Evolutionary conservation across 2,113 vertebrate genomes (phyloP).

Genomic region (Alouatta palliata): DNA sequence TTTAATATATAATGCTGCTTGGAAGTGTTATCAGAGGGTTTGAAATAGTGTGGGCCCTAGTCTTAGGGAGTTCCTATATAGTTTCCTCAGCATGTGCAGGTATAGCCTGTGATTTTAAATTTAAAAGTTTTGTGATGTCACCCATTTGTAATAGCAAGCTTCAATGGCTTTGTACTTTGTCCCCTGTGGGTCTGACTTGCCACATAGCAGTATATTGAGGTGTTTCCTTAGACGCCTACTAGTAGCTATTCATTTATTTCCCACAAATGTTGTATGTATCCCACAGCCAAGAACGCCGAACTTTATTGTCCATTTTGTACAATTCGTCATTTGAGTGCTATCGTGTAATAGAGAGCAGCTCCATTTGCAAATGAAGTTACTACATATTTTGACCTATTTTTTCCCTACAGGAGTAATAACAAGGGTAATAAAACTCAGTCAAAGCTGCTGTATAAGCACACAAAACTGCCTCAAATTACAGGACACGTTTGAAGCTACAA

Average conservation of each 20-base stretch:
- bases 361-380: conserved; percentile 63
- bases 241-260: conserved; percentile 50
- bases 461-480: conserved; percentile 51
- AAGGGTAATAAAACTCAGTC: conserved; percentile 59
- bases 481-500: conserved; percentile 38
- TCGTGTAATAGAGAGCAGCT: not conserved
- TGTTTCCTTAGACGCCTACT: not conserved
- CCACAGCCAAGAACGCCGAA: not conserved
- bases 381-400: conserved; percentile 53
- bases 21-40: not conserved
- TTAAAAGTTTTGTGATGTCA: conserved; percentile 40
- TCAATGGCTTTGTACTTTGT: conserved; percentile 27
- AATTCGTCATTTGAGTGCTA: conserved; percentile 7
- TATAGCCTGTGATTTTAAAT: conserved; percentile 24
- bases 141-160: not conserved
- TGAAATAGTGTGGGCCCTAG: not conserved
- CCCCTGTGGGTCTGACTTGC: not conserved
- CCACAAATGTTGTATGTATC: conserved; percentile 10
- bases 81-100: not conserved
- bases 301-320: conserved; percentile 69
- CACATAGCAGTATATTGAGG: not conserved
- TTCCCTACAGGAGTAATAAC: conserved; percentile 64
- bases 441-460: conserved; percentile 59
- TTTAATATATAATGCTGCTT: not conserved
- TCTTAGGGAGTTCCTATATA: not conserved